A percentile compares a stretch with the other conserved stretches of the same genome.
phyloP scores from a whole-genome alignment of 2,113 vertebrate genomes.

The Upupa epops region DNA sequence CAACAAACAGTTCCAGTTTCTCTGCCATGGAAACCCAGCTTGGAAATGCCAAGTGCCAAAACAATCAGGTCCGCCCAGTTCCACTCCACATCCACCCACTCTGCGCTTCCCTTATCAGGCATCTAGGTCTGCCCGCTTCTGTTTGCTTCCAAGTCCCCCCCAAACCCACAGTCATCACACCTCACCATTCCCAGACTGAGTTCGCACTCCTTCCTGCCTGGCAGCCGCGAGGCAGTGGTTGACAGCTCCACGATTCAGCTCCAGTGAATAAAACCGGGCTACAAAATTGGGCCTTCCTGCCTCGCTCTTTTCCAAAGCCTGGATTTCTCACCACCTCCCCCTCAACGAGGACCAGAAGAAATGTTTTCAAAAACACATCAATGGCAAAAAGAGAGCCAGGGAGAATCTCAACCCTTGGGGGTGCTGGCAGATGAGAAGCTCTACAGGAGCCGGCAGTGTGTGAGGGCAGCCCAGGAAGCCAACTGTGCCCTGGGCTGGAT shows the following conservation, averaged over 20 bases:
- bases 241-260: background rate
- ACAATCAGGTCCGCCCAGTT: conserved; percentile 59
- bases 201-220: conserved; percentile 9
- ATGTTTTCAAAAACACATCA: too few relatives aligned
- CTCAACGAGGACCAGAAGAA: background rate
- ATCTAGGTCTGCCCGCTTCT: conserved; percentile 54
- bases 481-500: too few relatives aligned
- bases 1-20: background rate
- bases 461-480: too few relatives aligned
- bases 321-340: background rate
- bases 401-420: too few relatives aligned
- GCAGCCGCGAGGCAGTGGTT: too few relatives aligned
- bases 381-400: too few relatives aligned
- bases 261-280: background rate
- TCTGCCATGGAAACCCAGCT: conserved; percentile 44
- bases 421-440: too few relatives aligned
- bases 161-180: conserved; percentile 25
- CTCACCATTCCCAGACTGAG: conserved; percentile 56
- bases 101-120: conserved; percentile 58
- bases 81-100: conserved; percentile 55
- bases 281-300: background rate
- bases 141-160: conserved; percentile 29
- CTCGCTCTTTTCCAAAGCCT: background rate
- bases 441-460: too few relatives aligned
- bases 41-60: conserved; percentile 40